Base-by-base conservation (phyloP, 2,113 vertebrate genomes). In the Microtus pennsylvanicus region DNA sequence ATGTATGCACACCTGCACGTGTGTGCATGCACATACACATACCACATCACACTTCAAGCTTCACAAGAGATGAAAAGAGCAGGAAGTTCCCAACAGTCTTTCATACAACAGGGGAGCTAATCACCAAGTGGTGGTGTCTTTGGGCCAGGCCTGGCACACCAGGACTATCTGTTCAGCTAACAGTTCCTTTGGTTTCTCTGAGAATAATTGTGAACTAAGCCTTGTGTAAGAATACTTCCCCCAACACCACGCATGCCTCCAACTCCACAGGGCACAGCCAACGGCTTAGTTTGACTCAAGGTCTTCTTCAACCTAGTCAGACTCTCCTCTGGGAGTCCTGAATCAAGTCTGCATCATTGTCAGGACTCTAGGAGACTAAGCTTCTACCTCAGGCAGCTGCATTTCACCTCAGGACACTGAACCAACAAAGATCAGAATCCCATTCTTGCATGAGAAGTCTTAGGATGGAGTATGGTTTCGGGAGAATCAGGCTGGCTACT, bases 231-330 rank as follows among this genome's bases (percentile, higher is more conserved):
- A 28, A 2, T 11, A 19, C 47, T 61, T 12, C 83, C 33, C 14
- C n/a, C 13, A 86, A 35, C 6, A 33, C 63, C 83, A 69, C 2
- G 2, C 65, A n/a, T 19, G 33, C 45, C 58, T 67, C 35, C 63
- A 70, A 8, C 11, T 26, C 42, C 55, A 3, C 12, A 14, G 2
- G 55, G 33, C 61, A 75, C 11, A 8, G 7, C 50, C 45, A 35
- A 86, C 28, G 33, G 7, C 12, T 12, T 61, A 22, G 69, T 78
- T 95, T 55, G 50, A 87, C 33, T 77, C 70, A 86, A 50, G 33
- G 10, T 17, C n/a, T 8, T 76, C 7, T 0, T 0, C 35, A 17
- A 47, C 30, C 28, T 42, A 76, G 5, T n/a, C 72, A 91, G 52
- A 35, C 28, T 86, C 58, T 86, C 69, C 30, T 26, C 63, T 35